Evolutionary conservation across 92 coral and sea anemone genomes (phyloP), one percentile per base, ranked within the genome.

Genomic region (Heteractis magnifica): DNA sequence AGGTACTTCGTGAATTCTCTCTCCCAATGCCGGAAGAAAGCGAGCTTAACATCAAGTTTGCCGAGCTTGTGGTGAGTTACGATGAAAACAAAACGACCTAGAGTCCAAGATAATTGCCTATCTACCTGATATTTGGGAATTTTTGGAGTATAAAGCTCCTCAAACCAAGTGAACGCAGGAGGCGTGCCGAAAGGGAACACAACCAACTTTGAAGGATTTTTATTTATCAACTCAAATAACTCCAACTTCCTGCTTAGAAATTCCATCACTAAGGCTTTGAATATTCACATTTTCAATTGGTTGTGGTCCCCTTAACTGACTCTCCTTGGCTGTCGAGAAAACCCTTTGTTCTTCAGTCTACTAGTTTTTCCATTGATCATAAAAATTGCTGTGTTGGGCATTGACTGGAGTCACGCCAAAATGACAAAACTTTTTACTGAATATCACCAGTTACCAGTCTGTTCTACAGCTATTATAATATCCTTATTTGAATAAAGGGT

Each of bases 11-110:
- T 23, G 99, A 97, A 84, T 94, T 93, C 80, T 85, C 94, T 9
- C 79, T 87, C 26, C 99, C 99, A 56, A 97, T 97, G 99, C 99
- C 99, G 65, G 99, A 97, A 81, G 99, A 97, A 79, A 86, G 94
- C 82, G 99, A 97, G 91, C 98, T 97, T 78, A 97, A 97, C 83
- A 90, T 91, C 56, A 97, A 87, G 85, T 97, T 97, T 89, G 95
- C 98, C 12, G 99, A 97, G 83, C 92, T 97, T 81, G 99, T 97
- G 99, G 99, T 97, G 91, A 87, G 98, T 97, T 19, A 6, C 21
- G 13, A 51, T 70, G 51, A 49, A 49, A 12, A 70, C 64, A 49
- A 21, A 65, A 68, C 20, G 77, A 70, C 68, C 52, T 74, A 51
- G 55, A 81, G n/a, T 1, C 50, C 51, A 19, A 60, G 50, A 72